Evolutionary conservation across 2,797 vertebrate species (phyloP), one percentile per base, ranked within the genome.

Genomic region (Sebastes itinus): DNA sequence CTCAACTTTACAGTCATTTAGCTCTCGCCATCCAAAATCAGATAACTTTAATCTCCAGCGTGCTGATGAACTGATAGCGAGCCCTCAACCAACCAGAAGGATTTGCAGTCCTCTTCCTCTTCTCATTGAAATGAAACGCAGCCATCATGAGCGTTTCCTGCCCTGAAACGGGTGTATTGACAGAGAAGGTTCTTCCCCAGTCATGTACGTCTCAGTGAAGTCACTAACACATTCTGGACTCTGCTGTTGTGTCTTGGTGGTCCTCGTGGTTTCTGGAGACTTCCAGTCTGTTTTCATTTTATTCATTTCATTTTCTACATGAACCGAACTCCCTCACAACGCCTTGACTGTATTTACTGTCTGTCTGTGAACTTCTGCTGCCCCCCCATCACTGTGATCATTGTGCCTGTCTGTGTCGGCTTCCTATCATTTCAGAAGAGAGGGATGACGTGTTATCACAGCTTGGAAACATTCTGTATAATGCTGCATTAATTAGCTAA

Each of bases 171-270:
- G 14, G 4, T 38, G 2, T 54, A 13, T 4, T 25, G 33, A 54
- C 32, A 46, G 25, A 25, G 14, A 52, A 35, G 10, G 14, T 38
- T 59, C 62, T 52, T 86, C 80, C 73, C 88, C 84, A 85, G 75
- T 93, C 84, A 55, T 76, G 33, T 63, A 58, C 81, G 14, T 87
- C n/a, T 65, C 61, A 59, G 55, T 78, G 54, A 60, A 49, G 72
- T 74, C 55, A 82, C 33, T 52, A 52, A 78, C 28, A 74, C 18
- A 77, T 20, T 66, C 12, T 65, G 14, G 33, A 22, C 61, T 42
- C 75, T 76, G 59, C 70, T 67, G 12, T 33, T 23, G 49, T 73
- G 79, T 59, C 13, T 83, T 62, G 54, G 75, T 16, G 23, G 46
- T 28, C 28, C 6, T 77, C 61, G 28, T 82, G 42, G 60, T 81